Evolutionary conservation across 2,888 invertebrate species (phyloP), one percentile per base, ranked within the genome.

Genomic region (Andrena marginata): DNA sequence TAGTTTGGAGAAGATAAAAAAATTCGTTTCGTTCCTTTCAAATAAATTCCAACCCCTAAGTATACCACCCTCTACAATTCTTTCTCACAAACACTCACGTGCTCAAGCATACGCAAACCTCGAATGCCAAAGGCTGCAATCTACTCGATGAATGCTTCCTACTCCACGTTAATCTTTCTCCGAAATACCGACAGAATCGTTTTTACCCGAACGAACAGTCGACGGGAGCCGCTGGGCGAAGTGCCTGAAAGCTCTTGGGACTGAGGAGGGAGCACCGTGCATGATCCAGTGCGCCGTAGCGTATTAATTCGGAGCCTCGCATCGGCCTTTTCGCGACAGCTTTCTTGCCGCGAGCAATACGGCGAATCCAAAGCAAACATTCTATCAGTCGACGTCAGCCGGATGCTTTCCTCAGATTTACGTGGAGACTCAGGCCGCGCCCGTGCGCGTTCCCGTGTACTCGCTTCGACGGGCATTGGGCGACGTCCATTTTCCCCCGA

Each of bases 361-460:
- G 42, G 20, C 49, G n/a, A n/a, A 31, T 13, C 35, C n/a, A 49
- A 16, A n/a, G 78, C 72, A 72, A 78, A 73, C 78, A 51, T 64
- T 48, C 51, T 65, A 67, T 77, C 77, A 54, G 71, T 71, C 69
- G 70, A 71, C 70, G 60, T 77, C 65, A 31, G 70, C 71, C 65
- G 51, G 64, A 67, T 67, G 65, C 54, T 51, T 60, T 33, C 51
- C 31, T 35, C 60, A 70, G 65, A 80, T 80, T 77, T 62, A 54
- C 60, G 26, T 59, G 23, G 16, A 65, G 59, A 42, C 42, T 23
- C 42, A 20, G 3, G 60, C 13, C 20, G 51, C 35, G 63, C 16
- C 16, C 42, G 13, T 5, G 42, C 16, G 42, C 63, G 42, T 54
- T 62, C 42, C 48, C 8, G 49, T 48, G 48, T 65, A 48, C 62